Evolutionary conservation across 2,797 vertebrate species (phyloP), one percentile per base, ranked within the genome.

Genomic region (Intellagama lesueurii): DNA sequence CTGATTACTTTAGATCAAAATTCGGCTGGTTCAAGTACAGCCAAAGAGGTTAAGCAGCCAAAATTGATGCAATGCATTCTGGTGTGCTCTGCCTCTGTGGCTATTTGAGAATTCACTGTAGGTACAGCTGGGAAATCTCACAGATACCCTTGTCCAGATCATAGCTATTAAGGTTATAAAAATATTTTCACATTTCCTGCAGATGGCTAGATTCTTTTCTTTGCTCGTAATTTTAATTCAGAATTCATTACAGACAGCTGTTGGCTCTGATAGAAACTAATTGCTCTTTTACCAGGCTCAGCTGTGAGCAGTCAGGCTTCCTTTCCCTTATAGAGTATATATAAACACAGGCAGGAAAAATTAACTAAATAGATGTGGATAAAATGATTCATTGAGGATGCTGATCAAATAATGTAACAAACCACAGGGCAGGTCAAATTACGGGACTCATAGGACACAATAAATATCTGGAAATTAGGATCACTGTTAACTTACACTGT

Each of bases 211-310:
- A 96, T 96, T 96, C 94, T 95, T 97, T 97, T 97, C 95, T 97
- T 96, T 94, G 93, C 93, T 93, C 92, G 93, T 96, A 96, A 97
- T 97, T 96, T 96, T 96, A 95, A 96, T 96, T 96, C 96, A 94
- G 95, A 97, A 96, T 95, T 96, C 96, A 97, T 97, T 97, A 96
- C 14, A 68, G 96, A 96, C 97, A 97, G 97, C 97, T 97, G 97
- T 95, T 97, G 95, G 94, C 96, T 97, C 94, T 95, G 95, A 97
- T 96, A 95, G 95, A 97, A 87, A 92, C 91, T 96, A 97, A 97
- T 95, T 96, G 95, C 96, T 96, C 95, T 96, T 96, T 94, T 96
- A 96, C 92, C 94, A 96, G 94, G 94, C 90, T 96, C 95, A 96
- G 96, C 96, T 97, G 97, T 91, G 94, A 94, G 92, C 90, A 95